Base-by-base conservation (phyloP, 2,888 invertebrate species). In the Adelognathus sp. region DNA sequence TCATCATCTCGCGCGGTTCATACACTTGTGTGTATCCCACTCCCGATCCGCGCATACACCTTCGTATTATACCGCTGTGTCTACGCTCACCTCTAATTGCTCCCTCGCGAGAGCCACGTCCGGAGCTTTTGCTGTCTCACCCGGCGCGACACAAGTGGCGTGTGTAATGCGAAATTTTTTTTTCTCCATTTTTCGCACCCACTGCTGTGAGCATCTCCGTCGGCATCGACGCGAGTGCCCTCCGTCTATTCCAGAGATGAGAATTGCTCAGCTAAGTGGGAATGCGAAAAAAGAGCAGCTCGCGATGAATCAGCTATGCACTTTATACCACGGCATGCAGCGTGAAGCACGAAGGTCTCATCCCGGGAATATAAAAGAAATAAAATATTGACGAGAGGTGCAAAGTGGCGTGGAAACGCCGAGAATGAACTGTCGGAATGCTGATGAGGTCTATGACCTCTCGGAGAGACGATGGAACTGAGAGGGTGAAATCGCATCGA, bases 261-360 rank as follows among this genome's bases (percentile, higher is more conserved):
- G 27, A 58, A 27, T 69, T 76, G 71, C 71, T 41, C 60, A n/a
- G 29, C 41, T 50, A 52, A 76, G 69, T 66, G 71, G 63, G 50
- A 76, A n/a, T n/a, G 63, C 39, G 56, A 29, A 24, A 11, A 14
- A 14, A 54, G 27, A 44, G 52, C 18, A 31, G 33, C 36, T 39
- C 27, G 27, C 27, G 11, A 9, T 44, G 31, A 1, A 58, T 29
- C 27, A 16, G n/a, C 41, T 41, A 24, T 63, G 63, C 39, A 63
- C 56, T 33, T 61, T n/a, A 41, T 44, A 9, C 16, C 33, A n/a
- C 3, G n/a, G 36, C 9, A 36, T n/a, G 1, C 3, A 3, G 9
- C n/a, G 11, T 11, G 36, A n/a, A 36, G n/a, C n/a, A n/a, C n/a
- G 9, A 18, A 16, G 2, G 18, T 9, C 5, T 21, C 21, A 21